Evolutionary conservation across 2,113 vertebrate species (phyloP).

Genomic region (Trichomycterus rosablanca): DNA sequence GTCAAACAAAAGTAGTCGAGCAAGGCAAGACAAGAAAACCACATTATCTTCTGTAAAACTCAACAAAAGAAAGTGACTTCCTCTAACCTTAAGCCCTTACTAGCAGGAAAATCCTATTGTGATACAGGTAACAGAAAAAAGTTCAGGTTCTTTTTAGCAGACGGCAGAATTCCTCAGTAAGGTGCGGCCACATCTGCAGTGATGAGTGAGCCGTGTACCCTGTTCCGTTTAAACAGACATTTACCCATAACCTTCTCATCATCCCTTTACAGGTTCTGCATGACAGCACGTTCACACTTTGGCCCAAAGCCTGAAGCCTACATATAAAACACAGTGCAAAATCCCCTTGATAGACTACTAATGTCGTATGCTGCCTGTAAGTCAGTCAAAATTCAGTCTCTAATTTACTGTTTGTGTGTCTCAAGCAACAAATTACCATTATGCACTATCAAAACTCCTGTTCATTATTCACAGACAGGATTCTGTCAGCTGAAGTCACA

Average conservation of each 20-base stretch:
- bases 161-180: conserved; percentile 39
- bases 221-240: conserved; percentile 29
- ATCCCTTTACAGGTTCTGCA: conserved; percentile 40
- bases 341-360: background rate
- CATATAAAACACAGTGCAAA: background rate
- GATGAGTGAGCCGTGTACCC: conserved; percentile 36
- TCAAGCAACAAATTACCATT: no score
- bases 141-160: conserved; percentile 11
- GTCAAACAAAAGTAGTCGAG: background rate
- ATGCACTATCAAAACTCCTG: no score
- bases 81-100: conserved; percentile 26
- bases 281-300: conserved; percentile 32
- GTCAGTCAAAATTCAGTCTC: no score
- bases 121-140: conserved; percentile 24
- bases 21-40: conserved; percentile 1
- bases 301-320: background rate
- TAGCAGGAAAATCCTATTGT: conserved; percentile 28
- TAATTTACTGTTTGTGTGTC: no score
- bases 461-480: no score
- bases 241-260: conserved; percentile 46
- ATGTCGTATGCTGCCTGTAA: no score
- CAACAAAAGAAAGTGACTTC: conserved; percentile 14
- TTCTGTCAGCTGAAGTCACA: no score
- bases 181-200: conserved; percentile 40
- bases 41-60: background rate